phyloP scores from a whole-genome alignment of 2,888 invertebrate species.

The Hofmannophila pseudospretella region DNA sequence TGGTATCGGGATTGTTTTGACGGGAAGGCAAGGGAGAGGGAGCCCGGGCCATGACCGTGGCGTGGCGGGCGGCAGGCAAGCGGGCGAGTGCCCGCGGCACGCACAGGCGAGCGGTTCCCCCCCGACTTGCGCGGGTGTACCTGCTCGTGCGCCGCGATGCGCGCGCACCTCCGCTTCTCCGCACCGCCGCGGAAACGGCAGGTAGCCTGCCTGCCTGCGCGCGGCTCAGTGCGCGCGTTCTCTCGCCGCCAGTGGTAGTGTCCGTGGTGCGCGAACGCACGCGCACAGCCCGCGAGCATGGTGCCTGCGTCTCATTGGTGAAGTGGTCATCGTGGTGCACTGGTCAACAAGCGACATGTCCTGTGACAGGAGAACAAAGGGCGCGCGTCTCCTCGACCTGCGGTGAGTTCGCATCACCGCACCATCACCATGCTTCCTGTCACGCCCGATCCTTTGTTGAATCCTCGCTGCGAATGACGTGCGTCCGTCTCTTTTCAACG shows the following conservation, averaged over 20 bases:
- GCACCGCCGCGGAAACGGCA: slow-evolving; percentile 64
- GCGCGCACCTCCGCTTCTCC: slow-evolving; percentile 72
- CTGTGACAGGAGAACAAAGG: slow-evolving; percentile 74
- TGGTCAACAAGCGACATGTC: slow-evolving; percentile 65
- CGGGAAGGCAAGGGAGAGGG: slow-evolving; percentile 21
- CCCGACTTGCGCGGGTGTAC: slow-evolving; percentile 38
- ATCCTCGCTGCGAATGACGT: slow-evolving; percentile 59
- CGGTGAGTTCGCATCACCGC: slow-evolving; percentile 66
- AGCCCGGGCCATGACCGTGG: neutral
- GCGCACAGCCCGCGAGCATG: slow-evolving; percentile 59
- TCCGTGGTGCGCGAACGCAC: slow-evolving; percentile 63
- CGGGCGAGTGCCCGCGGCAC: slow-evolving; percentile 24
- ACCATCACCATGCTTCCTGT: slow-evolving; percentile 57
- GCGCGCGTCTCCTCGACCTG: slow-evolving; percentile 73
- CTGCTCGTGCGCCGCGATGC: slow-evolving; percentile 72
- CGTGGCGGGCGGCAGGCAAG: slow-evolving; percentile 4
- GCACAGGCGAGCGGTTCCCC: slow-evolving; percentile 34
- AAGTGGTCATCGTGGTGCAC: slow-evolving; percentile 62
- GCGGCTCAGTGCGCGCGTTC: slow-evolving; percentile 73
- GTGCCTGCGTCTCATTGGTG: slow-evolving; percentile 58
- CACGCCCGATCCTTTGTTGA: slow-evolving; percentile 65
- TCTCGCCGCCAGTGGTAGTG: slow-evolving; percentile 74
- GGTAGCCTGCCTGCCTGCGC: slow-evolving; percentile 39
- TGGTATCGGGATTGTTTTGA: slow-evolving; percentile 38
- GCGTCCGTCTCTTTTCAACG: slow-evolving; percentile 67